Base-by-base conservation (phyloP, 2,797 vertebrate species). In the Amblyopsis hoosieri region DNA sequence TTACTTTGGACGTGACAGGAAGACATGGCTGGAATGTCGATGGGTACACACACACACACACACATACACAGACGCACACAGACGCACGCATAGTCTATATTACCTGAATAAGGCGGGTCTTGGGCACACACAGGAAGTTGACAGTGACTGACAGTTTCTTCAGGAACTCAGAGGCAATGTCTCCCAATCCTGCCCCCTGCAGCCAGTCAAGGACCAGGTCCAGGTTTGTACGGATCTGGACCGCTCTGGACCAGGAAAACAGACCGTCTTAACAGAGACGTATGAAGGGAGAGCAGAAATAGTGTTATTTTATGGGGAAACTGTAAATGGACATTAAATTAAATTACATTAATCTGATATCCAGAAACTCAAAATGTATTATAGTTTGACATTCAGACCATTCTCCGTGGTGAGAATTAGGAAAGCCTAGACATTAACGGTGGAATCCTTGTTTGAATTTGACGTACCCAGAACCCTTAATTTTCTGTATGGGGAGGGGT, bases 121-220 rank as follows among this genome's bases (percentile, higher is more conserved):
- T 95, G 33, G 96, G 96, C 71, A 97, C 92, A 33, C 96, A 97
- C 19, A 98, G 89, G 60, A 98, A 93, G 90, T 98, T 98, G 81
- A 96, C 95, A 0, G 93, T 95, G 81, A 94, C 77, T 8, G 95
- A 97, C 71, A 98, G 91, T 74, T 97, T 98, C 84, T 94, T 93
- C 90, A 97, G 93, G 75, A 97, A 98, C 71, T 97, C 95, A 0
- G 93, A 91, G 13, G 96, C 96, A 17, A 97, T 97, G 84, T 98
- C 96, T 6, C 95, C 96, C 23, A 98, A 89, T 23, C 95, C 96
- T 0, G 94, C 94, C 0, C 93, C 95, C 74, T 96, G 95, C 3
- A 98, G 91, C 96, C 96, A 97, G 76, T 98, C 96, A 71, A 97
- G 82, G 62, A 98, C 94, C 54, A 97, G 87, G 76, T 97, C 96